Evolutionary conservation across 2,888 invertebrate species (phyloP), one percentile per base, ranked within the genome.

Genomic region (Heteropelma amictum): DNA sequence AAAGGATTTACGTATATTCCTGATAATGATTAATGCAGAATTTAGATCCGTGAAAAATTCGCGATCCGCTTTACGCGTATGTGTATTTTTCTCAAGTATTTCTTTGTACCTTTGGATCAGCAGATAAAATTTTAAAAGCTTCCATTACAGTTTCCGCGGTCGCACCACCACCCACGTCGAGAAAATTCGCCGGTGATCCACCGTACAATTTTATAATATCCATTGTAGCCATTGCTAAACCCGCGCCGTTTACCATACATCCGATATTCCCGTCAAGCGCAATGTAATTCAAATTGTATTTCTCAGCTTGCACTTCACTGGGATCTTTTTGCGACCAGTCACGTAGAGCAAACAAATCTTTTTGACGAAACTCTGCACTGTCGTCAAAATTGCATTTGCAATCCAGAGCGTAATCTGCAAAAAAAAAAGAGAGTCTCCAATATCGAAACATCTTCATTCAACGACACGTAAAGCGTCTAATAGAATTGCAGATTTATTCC

Each of bases 181-280:
- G 92, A 91, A 98, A 98, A 91, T 98, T 98, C 49, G 98, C 98
- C 4, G 98, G 98, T 81, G 94, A 94, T 19, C 98, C 98, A 28
- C 98, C 98, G 84, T 98, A 96, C 83, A 98, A 91, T 87, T 98
- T 97, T 87, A 98, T 98, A 79, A 98, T 98, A 89, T 98, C 98
- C 98, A 98, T 98, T 7, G 98, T 98, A 21, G 98, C 97, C 98
- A 98, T 98, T 23, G 98, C 98, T 78, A 98, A 91, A 74, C 98
- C 98, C 69, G 98, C 98, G 71, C 98, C 98, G 88, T 98, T 98
- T 40, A 98, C 98, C 92, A 98, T 93, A 90, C 98, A 98, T 1
- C 97, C 98, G 85, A 98, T 97, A 85, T 89, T 90, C 90, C 98
- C 98, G 88, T 98, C 98, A 49, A 98, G 92, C 12, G 97, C 96